A percentile compares a stretch with the other conserved stretches of the same genome.
These are phyloP conservation scores for Merluccius polli DNA, from an alignment of 2,797 vertebrate genomes.

Conservation along the genomic window DNA sequence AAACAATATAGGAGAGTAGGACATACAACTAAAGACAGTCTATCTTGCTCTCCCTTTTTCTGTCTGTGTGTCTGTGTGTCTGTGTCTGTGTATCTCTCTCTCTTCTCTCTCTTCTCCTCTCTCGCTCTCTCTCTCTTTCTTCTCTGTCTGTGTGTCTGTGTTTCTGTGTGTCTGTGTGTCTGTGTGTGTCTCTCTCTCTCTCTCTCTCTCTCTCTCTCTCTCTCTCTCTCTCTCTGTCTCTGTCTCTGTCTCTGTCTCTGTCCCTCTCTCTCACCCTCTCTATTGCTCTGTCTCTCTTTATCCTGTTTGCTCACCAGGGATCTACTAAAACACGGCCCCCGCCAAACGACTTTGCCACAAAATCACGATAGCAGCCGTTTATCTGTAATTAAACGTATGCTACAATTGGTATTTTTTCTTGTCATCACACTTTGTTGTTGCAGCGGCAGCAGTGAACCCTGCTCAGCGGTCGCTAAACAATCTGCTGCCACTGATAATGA, in stretches of 20 bases:
- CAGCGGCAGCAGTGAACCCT: conserved; percentile 18
- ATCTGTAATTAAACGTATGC: background rate
- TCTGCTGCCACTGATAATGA: conserved; percentile 59
- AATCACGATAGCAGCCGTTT: background rate
- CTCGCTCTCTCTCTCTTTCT: background rate
- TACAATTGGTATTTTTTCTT: background rate
- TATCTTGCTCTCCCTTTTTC: background rate
- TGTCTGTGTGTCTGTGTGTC: background rate
- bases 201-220: background rate
- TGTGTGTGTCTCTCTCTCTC: background rate
- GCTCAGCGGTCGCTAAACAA: conserved; percentile 43
- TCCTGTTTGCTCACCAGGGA: background rate
- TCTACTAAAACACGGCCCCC: background rate
- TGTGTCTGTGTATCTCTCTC: background rate
- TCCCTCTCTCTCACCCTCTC: background rate
- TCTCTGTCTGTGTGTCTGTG: background rate
- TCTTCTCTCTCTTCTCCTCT: background rate
- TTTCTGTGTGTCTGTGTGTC: background rate
- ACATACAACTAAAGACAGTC: background rate
- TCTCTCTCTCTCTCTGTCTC: background rate
- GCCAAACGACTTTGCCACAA: background rate
- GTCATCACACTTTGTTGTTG: conserved; percentile 24
- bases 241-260: background rate
- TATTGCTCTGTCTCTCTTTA: background rate
- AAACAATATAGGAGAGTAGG: background rate